Evolutionary conservation across 2,113 vertebrate genomes (phyloP), one percentile per base, ranked within the genome.

Genomic region (Istiophorus platypterus): DNA sequence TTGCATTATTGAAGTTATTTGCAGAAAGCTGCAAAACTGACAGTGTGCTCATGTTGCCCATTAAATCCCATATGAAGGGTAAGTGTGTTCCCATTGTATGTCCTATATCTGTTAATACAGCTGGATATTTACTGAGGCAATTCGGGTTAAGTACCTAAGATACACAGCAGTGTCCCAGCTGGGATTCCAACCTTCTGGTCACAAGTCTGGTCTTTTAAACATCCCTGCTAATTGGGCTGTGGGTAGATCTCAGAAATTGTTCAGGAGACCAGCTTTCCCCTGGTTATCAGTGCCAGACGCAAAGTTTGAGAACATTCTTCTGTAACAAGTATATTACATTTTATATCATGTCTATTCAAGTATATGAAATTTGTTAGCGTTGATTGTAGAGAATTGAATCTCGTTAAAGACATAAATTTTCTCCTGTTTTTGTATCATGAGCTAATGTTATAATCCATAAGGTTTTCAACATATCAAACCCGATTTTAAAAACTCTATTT

Each of bases 111-210:
- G 90, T 87, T 89, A 86, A 87, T 93, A 85, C 94, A 94, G 93
- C 92, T 93, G 91, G 89, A 93, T 95, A 94, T 95, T 95, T 95
- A 95, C 93, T 90, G 93, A 94, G 94, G 93, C 94, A 95, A 92
- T 95, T 94, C 93, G 85, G 93, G 93, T 95, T 95, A 95, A 95
- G 94, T 93, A 93, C 91, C 91, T 91, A 51, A 76, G 92, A 87
- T 87, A 88, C 91, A 87, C 81, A 82, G 83, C 58, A 49, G 78
- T 47, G 85, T 91, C 91, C 93, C 94, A 94, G 87, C 90, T 94
- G 94, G 93, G 94, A 92, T 92, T 90, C 84, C 87, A 89, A 93
- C 94, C 95, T 95, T 94, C 94, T 95, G 94, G 93, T 93, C 93
- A 91, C 93, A 93, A 93, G 92, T 91, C 92, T 93, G 94, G 49